Conservation (phyloP, 2,113 vertebrate genomes). For the Pygoscelis antarcticus region DNA sequence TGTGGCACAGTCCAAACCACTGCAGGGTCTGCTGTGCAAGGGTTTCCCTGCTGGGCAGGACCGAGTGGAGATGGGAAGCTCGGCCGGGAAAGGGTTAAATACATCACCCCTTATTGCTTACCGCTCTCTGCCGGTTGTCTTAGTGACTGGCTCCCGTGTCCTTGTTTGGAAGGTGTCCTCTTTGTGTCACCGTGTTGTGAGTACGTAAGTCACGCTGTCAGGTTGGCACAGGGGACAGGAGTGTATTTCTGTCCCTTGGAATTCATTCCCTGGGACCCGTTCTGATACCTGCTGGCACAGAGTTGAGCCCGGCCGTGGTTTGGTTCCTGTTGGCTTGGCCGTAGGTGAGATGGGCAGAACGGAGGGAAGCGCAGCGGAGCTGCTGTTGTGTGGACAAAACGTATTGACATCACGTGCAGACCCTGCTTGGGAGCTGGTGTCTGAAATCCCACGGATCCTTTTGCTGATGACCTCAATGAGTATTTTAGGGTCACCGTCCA, state of each 20-base stretch:
- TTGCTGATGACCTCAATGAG: neutral
- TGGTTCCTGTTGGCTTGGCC: neutral
- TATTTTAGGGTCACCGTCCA: neutral
- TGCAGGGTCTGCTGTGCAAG: neutral
- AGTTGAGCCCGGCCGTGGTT: rapidly evolving
- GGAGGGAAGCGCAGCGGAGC: neutral
- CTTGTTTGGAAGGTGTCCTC: neutral
- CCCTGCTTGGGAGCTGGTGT: neutral
- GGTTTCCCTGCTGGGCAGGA: neutral
- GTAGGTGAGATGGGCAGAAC: rapidly evolving
- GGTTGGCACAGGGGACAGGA: neutral
- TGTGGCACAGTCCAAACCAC: neutral
- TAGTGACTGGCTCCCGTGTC: neutral
- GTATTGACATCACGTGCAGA: rapidly evolving
- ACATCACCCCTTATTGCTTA: neutral
- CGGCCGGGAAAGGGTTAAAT: neutral
- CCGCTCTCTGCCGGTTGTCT: neutral
- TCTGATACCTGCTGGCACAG: neutral
- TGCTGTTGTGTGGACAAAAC: neutral
- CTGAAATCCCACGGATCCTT: neutral
- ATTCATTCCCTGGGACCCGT: neutral
- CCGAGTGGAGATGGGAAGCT: rapidly evolving
- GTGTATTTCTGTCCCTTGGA: neutral
- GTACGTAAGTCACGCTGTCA: neutral
- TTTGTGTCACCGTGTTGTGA: neutral